Percentiles rank a stretch among this genome's conserved stretches.
Evolutionary conservation across 2,888 invertebrate species (phyloP).

Genomic region (Cheilosia pagana): DNA sequence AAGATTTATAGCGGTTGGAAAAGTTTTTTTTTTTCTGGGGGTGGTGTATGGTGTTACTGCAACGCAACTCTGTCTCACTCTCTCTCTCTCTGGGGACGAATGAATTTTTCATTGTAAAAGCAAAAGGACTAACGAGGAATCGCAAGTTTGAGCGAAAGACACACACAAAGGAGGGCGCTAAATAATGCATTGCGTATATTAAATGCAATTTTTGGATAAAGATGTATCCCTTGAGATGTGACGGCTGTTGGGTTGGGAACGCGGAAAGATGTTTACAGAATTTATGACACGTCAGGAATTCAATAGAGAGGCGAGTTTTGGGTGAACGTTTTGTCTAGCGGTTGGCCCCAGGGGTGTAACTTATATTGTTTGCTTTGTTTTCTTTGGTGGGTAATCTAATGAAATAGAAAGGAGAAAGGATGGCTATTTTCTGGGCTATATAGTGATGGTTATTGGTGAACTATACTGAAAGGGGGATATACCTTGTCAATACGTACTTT

Average conservation of each 20-base stretch:
- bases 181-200: conserved; percentile 74
- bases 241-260: not conserved
- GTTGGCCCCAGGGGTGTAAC: conserved; percentile 52
- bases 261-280: conserved; percentile 45
- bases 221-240: conserved; percentile 62
- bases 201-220: conserved; percentile 74
- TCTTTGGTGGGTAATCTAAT: conserved; percentile 22
- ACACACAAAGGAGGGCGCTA: conserved; percentile 49
- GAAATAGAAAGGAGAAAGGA: conserved; percentile 24
- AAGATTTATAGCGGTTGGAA: conserved; percentile 68
- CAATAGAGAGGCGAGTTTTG: conserved; percentile 24
- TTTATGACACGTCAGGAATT: conserved; percentile 67
- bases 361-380: conserved; percentile 53
- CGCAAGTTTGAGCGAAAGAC: conserved; percentile 24
- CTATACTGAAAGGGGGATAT: no score
- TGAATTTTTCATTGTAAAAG: conserved; percentile 70
- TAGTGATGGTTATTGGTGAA: conserved; percentile 37
- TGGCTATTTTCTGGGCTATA: not conserved
- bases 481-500: no score
- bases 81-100: conserved; percentile 61
- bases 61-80: not conserved
- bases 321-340: conserved; percentile 23
- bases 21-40: conserved; percentile 62
- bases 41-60: conserved; percentile 3
- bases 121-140: conserved; percentile 55